Evolutionary conservation across 2,888 invertebrate genomes (phyloP).

Genomic region (Adelognathus sp.): DNA sequence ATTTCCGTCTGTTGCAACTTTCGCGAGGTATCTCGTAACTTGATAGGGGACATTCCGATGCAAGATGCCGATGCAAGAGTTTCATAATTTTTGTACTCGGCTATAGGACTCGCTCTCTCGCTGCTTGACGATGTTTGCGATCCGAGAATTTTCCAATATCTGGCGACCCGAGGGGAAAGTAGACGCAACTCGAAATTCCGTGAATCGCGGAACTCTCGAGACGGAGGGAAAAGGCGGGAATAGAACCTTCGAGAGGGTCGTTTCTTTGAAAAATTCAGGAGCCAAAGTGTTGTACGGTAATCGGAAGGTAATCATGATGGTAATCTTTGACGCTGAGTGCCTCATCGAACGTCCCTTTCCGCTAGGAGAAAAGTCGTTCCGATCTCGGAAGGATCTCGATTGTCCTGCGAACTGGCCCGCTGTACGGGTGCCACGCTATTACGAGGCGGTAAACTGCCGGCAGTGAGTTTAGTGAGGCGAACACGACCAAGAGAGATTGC

Average conservation of each 20-base stretch:
- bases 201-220: slow-evolving; percentile 15
- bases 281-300: neutral
- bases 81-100: neutral
- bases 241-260: neutral
- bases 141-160: slow-evolving; percentile 33
- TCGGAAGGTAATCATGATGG: slow-evolving; percentile 17
- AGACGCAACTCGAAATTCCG: neutral
- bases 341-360: neutral
- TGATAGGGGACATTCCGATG: neutral
- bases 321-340: neutral
- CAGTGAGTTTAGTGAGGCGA: slow-evolving; percentile 29
- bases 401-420: neutral
- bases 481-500: slow-evolving; percentile 26
- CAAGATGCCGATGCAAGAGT: slow-evolving; percentile 1
- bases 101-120: neutral
- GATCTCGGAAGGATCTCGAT: slow-evolving; percentile 3
- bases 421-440: neutral
- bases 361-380: slow-evolving; percentile 9
- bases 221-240: neutral
- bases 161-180: neutral
- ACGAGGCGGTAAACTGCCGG: slow-evolving; percentile 11
- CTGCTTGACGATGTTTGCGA: neutral
- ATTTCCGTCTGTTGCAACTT: slow-evolving; percentile 46
- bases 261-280: neutral
- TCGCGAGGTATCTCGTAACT: slow-evolving; percentile 17